These are phyloP conservation scores for Drosophila engyochracea DNA, from an alignment of 2,888 invertebrate genomes.

Conservation along the genomic window DNA sequence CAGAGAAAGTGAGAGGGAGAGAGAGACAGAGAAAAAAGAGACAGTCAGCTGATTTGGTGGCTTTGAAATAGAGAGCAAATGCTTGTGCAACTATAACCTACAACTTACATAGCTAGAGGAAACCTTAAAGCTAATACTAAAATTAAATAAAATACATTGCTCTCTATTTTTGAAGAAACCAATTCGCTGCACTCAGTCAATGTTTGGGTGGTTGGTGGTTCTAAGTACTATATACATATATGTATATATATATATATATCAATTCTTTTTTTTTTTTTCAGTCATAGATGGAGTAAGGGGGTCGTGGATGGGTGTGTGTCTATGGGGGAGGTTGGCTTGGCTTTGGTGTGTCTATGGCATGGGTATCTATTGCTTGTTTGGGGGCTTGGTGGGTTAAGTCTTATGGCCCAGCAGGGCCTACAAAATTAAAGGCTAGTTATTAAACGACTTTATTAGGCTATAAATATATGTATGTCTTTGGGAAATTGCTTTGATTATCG, in stretches of 20 bases:
- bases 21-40: conserved; percentile 1
- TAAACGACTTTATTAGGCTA: conserved; percentile 12
- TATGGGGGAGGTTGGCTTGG: not conserved
- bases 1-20: not conserved
- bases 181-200: not conserved
- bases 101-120: conserved; percentile 17
- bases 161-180: conserved; percentile 18
- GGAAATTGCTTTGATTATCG: conserved; percentile 31
- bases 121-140: conserved; percentile 30
- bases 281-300: not conserved
- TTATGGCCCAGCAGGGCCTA: conserved; percentile 31
- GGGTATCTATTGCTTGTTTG: not conserved
- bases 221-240: not conserved
- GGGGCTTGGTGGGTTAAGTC: conserved; percentile 14
- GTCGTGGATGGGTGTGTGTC: not conserved
- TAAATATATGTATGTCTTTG: not conserved
- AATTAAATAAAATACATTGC: conserved; percentile 13
- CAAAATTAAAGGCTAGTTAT: conserved; percentile 24
- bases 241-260: not conserved
- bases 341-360: conserved; percentile 2
- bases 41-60: conserved; percentile 6
- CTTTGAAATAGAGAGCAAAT: conserved; percentile 27
- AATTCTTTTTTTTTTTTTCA: not conserved
- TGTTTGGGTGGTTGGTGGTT: not conserved
- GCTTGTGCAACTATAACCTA: conserved; percentile 4